A percentile compares a stretch with the other conserved stretches of the same genome.
Evolutionary conservation across 2,797 vertebrate species (phyloP).

Genomic region (Natrix natrix): DNA sequence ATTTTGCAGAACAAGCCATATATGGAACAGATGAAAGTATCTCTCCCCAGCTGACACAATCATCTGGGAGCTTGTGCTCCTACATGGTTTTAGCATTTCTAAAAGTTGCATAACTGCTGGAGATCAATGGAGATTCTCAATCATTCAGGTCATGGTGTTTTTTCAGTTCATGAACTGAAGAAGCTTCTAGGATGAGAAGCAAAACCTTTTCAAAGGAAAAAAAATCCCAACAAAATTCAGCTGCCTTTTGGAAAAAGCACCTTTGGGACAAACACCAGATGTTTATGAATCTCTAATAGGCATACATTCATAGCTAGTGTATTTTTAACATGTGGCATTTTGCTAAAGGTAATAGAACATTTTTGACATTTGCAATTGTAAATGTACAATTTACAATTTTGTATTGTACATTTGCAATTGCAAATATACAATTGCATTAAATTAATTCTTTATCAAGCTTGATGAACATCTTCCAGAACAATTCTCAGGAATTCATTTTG

Average conservation of each 20-base stretch:
- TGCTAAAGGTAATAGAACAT: neutral
- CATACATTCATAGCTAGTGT: neutral
- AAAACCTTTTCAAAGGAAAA: neutral
- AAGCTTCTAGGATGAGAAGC: neutral
- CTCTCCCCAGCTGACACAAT: neutral
- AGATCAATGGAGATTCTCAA: neutral
- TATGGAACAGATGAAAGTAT: too few species aligned
- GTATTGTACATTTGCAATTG: too few species aligned
- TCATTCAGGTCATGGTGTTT: neutral
- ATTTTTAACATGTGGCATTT: neutral
- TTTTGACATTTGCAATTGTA: neutral
- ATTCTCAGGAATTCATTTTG: neutral
- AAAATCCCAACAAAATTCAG: neutral
- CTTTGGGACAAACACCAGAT: neutral
- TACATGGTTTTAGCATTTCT: neutral
- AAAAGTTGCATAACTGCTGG: neutral
- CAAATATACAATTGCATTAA: too few species aligned
- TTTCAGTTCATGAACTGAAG: neutral
- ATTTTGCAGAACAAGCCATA: neutral
- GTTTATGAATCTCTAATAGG: neutral
- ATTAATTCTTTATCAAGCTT: neutral
- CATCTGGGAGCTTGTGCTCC: neutral
- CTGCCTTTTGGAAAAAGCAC: neutral
- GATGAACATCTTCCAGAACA: neutral
- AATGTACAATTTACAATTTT: too few species aligned